These are phyloP conservation scores for Chaunax sp. DNA, from an alignment of 2,797 vertebrate species.

Conservation along the genomic window DNA sequence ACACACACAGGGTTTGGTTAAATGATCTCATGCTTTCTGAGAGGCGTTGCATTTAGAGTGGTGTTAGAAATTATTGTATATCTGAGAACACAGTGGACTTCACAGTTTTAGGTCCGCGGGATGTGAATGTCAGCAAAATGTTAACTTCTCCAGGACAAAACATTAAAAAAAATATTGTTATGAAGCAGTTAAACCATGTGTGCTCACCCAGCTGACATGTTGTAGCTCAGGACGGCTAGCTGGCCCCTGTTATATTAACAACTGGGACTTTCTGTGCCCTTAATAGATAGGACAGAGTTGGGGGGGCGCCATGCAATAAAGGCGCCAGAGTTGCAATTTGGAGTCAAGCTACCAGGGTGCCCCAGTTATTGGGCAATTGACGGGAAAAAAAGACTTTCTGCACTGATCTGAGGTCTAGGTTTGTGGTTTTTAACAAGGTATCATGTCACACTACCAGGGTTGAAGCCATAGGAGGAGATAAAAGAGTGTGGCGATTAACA, in stretches of 20 bases:
- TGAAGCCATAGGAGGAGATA: no score
- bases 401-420: background rate
- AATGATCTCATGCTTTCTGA: conserved; percentile 11
- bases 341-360: no score
- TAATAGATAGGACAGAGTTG: no score
- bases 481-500: no score
- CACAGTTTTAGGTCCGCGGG: conserved; percentile 3
- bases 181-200: background rate
- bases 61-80: conserved; percentile 19
- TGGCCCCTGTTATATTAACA: background rate
- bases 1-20: conserved; percentile 1
- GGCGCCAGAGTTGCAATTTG: no score
- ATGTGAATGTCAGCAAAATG: background rate
- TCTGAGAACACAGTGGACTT: conserved; percentile 18
- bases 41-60: conserved; percentile 10
- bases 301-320: no score
- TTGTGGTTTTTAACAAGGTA: background rate
- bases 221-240: no score
- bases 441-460: no score
- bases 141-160: background rate
- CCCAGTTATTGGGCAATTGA: no score
- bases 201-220: background rate
- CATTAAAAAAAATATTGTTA: background rate
- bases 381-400: background rate
- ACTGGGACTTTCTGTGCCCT: no score